Base-by-base conservation (phyloP, 2,888 invertebrate species). In the Julus scanicus region DNA sequence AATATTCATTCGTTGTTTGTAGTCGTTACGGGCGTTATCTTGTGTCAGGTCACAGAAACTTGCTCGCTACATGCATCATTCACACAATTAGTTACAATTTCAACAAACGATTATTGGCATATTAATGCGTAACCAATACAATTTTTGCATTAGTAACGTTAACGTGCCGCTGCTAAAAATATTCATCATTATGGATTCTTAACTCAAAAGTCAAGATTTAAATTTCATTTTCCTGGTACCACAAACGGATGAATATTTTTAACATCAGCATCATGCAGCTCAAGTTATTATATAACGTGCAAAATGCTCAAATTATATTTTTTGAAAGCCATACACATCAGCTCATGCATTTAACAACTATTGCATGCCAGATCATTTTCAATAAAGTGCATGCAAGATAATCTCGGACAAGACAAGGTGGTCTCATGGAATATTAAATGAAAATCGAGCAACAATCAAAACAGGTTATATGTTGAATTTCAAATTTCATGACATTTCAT, bases 21-120 rank as follows among this genome's bases (percentile, higher is more conserved):
- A 87, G 88, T 8, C 80, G 49, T 80, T 88, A 86, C 29, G 48
- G 71, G 88, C 88, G 20, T 88, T 88, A 53, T 87, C 40, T 84
- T 84, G 87, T 49, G 88, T 86, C 88, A 89, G 88, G 88, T 89
- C 89, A 88, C 88, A 89, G 83, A 89, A 89, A 87, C 89, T 89
- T 63, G 88, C 88, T 49, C 89, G 57, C 89, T 89, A 84, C 63
- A 86, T 80, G 49, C 63, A 86, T 40, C 71, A 29, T 84, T 44
- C 80, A 80, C 37, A 80, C 80, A 80, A 80, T 80, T 80, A 80
- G 80, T 80, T 15, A 80, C 80, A 80, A 80, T 37, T 29, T 80
- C 80, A 80, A 80, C 29, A 80, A 80, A 83, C 44, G 44, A 48
- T 84, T 37, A 84, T 88, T 39, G 83, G 48, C 71, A 87, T 39